Evolutionary conservation across 2,797 vertebrate genomes (phyloP).

Genomic region (Tympanoctomys barrerae): DNA sequence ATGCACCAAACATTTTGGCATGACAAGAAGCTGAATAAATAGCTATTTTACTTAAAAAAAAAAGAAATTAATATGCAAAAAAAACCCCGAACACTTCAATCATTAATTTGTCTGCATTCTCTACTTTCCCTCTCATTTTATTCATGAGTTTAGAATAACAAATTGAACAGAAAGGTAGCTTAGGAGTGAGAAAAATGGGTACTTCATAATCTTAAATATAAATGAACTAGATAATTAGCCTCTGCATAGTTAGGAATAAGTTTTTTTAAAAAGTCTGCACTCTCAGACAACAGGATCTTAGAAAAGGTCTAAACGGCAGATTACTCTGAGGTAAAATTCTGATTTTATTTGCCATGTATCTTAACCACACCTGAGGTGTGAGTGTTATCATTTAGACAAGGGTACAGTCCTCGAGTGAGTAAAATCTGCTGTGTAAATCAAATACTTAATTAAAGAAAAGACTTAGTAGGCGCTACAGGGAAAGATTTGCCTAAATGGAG

Average conservation of each 20-base stretch:
- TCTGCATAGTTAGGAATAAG: neutral
- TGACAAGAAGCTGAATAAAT: no score
- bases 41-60: no score
- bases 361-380: constrained; percentile 49
- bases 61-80: no score
- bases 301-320: constrained; percentile 44
- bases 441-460: constrained; percentile 76
- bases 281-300: constrained; percentile 59
- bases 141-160: neutral
- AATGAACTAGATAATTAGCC: constrained; percentile 59
- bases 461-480: constrained; percentile 67
- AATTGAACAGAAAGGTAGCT: neutral
- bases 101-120: constrained; percentile 36
- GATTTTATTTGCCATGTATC: constrained; percentile 63
- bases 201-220: constrained; percentile 47
- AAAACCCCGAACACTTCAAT: neutral
- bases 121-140: constrained; percentile 37
- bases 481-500: constrained; percentile 65
- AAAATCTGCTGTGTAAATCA: constrained; percentile 71
- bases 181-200: constrained; percentile 43
- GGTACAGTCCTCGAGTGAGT: constrained; percentile 60
- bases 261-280: constrained; percentile 43
- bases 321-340: constrained; percentile 52
- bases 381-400: constrained; percentile 66
- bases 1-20: no score